Conservation (phyloP, 2,888 invertebrate species). For the Caenorhabditis panamensis region DNA sequence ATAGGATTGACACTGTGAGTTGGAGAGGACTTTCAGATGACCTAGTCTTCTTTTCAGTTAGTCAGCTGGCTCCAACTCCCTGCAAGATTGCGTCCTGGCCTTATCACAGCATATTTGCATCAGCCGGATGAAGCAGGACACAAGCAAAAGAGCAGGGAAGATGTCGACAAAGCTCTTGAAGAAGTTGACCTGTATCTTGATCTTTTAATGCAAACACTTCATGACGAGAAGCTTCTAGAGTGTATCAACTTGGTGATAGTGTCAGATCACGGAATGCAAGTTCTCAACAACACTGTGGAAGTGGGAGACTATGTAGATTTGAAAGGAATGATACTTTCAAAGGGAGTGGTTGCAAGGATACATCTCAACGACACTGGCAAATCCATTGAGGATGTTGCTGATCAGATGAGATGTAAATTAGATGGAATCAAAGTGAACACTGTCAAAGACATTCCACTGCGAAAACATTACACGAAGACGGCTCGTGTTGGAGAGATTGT, state of each 20-base stretch:
- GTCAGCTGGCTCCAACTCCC: slow-evolving; percentile 69
- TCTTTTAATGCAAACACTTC: slow-evolving; percentile 65
- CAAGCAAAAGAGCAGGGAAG: slow-evolving; percentile 38
- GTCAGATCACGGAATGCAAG: slow-evolving; percentile 79
- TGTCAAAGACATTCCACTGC: slow-evolving; percentile 64
- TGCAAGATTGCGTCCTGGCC: slow-evolving; percentile 63
- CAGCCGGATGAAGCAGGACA: slow-evolving; percentile 78
- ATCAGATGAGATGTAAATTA: slow-evolving; percentile 70
- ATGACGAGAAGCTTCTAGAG: slow-evolving; percentile 71
- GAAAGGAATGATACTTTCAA: slow-evolving; percentile 64
- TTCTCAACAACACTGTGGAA: slow-evolving; percentile 64
- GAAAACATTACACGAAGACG: slow-evolving; percentile 72
- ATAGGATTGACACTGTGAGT: slow-evolving; percentile 70
- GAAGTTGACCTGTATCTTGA: slow-evolving; percentile 49
- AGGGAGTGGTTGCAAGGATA: slow-evolving; percentile 74
- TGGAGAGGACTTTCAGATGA: not conserved
- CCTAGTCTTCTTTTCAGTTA: slow-evolving; percentile 1
- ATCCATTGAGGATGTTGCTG: slow-evolving; percentile 61
- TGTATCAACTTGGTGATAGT: slow-evolving; percentile 76
- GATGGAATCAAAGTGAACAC: slow-evolving; percentile 70
- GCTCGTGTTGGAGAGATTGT: slow-evolving; percentile 74
- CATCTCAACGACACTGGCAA: slow-evolving; percentile 69
- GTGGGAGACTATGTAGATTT: slow-evolving; percentile 63
- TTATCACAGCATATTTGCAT: slow-evolving; percentile 78
- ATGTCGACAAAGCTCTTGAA: slow-evolving; percentile 65